Evolutionary conservation across 53 echinoderm and acorn worm genomes (phyloP), one percentile per base, ranked within the genome.

Genomic region (Crossaster papposus): DNA sequence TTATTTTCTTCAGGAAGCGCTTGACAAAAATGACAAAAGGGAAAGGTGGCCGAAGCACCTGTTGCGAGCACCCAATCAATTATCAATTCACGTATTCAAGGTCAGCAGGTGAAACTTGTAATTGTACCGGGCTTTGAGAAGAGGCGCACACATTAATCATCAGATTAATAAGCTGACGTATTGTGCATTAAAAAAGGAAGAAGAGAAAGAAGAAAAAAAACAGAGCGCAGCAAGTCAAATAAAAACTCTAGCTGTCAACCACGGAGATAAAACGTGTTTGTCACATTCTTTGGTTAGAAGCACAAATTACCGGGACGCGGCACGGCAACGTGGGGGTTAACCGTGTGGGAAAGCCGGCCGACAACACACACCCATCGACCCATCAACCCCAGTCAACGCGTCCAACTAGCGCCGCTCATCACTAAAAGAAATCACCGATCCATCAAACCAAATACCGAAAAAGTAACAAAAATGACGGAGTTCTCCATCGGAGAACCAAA

Each of bases 51-150:
- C 58, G 12, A 73, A 73, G 35, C 74, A 73, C 74, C 74, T 34
- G 74, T 73, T 73, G 13, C 34, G 31, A 10, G 15, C 30, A 12
- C 74, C 34, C 13, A 73, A 73, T 73, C 74, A 36, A 73, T 73
- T 68, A 68, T 68, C 24, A 68, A 26, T 68, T 68, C 68, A 73
- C 3, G 14, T 73, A 35, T 73, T 73, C 74, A 73, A 73, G 33
- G 74, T 73, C 74, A 33, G 14, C 74, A 73, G 74, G 74, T 73
- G 74, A 17, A 33, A 68, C 68, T 28, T 24, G 64, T 64, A 68
- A 44, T 44, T 44, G 44, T 1, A 44, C 0, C 68, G 28, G 58
- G 58, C 22, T 23, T 68, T n/a, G 3, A n/a, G n/a, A 4, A n/a
- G 68, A 68, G 10, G 2, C 28, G 0, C 28, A 68, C 28, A 28